Base-by-base conservation (phyloP, 2,888 invertebrate species). In the Dinocampus coccinellae region DNA sequence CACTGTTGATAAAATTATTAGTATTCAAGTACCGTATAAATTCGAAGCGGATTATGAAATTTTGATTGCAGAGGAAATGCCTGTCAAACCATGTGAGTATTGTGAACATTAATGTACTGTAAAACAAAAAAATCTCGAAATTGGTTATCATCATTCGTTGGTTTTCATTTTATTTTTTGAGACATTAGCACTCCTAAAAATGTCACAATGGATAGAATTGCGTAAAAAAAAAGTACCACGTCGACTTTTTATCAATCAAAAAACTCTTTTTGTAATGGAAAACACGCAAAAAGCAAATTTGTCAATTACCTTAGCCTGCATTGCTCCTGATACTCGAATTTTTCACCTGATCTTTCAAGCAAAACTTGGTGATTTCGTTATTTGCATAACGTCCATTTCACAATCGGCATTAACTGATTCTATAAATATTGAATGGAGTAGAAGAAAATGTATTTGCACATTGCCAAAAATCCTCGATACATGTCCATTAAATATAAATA, bases 331-430 rank as follows among this genome's bases (percentile, higher is more conserved):
- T 10, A 24, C 74, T 4, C 75, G 77, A 64, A 69, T 64, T 3
- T 84, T 79, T 70, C 86, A 85, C 85, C 74, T 86, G 2, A 69
- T 84, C 11, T 84, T 85, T 39, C 80, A 79, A 72, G 78, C 82
- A 2, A 73, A 81, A 26, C 42, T 79, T 11, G 84, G 84, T 13
- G 86, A 87, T 60, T 87, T 87, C 57, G 84, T 87, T 52, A 78
- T 58, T 16, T 33, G 81, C 79, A 77, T 82, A 73, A 79, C 57
- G 73, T 80, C 79, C 3, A 63, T 36, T 16, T 81, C 75, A 39
- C 74, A 76, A 75, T 0, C 70, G 9, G 67, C 79, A 0, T 29
- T 79, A 4, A 78, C 75, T 6, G 79, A 80, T 65, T 70, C 65
- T 10, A 70, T 80, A 0, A 66, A 77, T 3, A 71, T 81, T 1